These are phyloP conservation scores for Tricholauxania praeusta DNA, from an alignment of 2,888 invertebrate species.

Conservation along the genomic window DNA sequence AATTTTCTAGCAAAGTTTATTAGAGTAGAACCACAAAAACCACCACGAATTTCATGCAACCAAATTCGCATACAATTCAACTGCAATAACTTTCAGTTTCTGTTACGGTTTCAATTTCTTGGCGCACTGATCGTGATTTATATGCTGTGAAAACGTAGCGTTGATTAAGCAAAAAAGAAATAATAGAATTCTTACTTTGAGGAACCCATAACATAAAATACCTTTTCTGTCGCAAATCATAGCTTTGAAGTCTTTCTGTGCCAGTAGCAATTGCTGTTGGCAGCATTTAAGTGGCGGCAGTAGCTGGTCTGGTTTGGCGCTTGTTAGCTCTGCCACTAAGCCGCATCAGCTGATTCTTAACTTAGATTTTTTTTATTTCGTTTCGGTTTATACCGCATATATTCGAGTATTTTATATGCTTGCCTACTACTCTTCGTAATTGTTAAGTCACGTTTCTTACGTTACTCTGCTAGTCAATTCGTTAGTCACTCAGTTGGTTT, in stretches of 20 bases:
- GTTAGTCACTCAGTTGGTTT: slow-evolving; percentile 11
- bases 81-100: slow-evolving; percentile 4
- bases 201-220: not conserved
- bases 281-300: not conserved
- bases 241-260: not conserved
- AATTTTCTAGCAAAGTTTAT: slow-evolving; percentile 7
- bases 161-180: too few relatives aligned
- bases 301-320: not conserved
- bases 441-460: slow-evolving; percentile 49
- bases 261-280: not conserved
- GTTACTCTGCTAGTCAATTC: slow-evolving; percentile 29
- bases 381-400: not conserved
- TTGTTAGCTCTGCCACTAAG: not conserved
- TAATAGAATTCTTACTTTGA: too few relatives aligned
- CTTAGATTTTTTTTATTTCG: not conserved
- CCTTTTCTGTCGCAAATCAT: not conserved
- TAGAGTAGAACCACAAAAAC: slow-evolving; percentile 19
- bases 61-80: not conserved
- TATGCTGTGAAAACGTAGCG: too few relatives aligned
- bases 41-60: not conserved
- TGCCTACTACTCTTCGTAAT: slow-evolving; percentile 42
- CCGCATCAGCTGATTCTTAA: slow-evolving; percentile 10
- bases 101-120: not conserved
- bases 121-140: too few relatives aligned
- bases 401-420: not conserved